These are phyloP conservation scores for Entomyzon cyanotis DNA, from an alignment of 2,113 vertebrate genomes.

Conservation along the genomic window DNA sequence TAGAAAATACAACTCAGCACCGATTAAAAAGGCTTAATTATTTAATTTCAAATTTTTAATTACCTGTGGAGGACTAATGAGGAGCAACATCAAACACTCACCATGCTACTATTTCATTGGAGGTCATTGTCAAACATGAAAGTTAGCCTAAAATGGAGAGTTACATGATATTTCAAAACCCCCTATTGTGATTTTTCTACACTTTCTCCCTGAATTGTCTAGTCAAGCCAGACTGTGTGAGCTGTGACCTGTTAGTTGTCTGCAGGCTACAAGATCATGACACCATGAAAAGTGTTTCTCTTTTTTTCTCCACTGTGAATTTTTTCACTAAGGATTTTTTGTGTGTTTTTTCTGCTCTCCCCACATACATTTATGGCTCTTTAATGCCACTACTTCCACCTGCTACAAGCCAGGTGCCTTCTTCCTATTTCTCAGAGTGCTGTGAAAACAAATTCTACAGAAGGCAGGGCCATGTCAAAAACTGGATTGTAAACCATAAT, in stretches of 20 bases:
- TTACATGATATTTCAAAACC: not conserved
- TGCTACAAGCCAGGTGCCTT: not conserved
- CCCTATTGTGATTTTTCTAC: not conserved
- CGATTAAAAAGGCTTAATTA: not conserved
- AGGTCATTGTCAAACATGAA: not conserved
- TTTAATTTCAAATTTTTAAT: not conserved
- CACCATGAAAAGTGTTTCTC: conserved; percentile 23
- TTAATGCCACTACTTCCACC: not conserved
- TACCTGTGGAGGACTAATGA: not conserved
- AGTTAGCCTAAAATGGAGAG: not conserved
- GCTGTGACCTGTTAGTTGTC: conserved; percentile 53
- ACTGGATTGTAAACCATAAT: not conserved
- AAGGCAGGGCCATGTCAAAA: not conserved
- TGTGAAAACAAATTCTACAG: not conserved
- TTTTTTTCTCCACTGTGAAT: not conserved
- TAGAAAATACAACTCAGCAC: not conserved
- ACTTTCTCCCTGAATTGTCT: conserved; percentile 61
- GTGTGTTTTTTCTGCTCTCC: fast-evolving
- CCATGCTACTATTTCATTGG: not conserved
- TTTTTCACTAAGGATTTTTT: not conserved
- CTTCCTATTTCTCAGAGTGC: not conserved
- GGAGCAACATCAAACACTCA: not conserved
- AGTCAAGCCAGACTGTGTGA: conserved; percentile 49
- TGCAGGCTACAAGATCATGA: conserved; percentile 71
- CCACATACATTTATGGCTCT: not conserved